Evolutionary conservation across 1,140 invertebrate genomes (phyloP).

Genomic region (Cecropterus lyciades): DNA sequence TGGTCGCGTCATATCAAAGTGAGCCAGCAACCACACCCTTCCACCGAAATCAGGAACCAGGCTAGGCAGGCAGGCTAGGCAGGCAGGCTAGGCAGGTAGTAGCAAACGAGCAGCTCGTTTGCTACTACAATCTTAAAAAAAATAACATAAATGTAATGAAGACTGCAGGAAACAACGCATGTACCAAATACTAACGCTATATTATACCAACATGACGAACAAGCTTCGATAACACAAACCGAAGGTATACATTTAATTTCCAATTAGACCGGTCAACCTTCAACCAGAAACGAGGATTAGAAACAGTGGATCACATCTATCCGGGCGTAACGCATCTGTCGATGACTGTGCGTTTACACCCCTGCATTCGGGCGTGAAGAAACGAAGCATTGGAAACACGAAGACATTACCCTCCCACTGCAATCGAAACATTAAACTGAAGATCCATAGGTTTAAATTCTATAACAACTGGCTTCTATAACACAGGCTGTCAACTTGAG

Average conservation of each 20-base stretch:
- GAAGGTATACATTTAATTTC: conserved; percentile 30
- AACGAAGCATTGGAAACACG: conserved; percentile 54
- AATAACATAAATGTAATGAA: no score
- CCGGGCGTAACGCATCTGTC: conserved; percentile 63
- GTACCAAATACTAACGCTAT: no score
- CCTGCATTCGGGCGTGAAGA: conserved; percentile 60
- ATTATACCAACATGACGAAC: neutral
- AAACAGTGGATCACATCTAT: conserved; percentile 47
- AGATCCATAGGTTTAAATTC: conserved; percentile 3
- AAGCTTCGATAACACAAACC: neutral
- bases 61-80: no score
- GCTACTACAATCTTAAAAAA: no score
- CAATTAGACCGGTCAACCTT: conserved; percentile 34
- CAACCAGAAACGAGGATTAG: conserved; percentile 27
- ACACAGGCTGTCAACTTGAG: neutral
- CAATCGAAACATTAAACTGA: conserved; percentile 41
- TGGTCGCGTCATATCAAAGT: no score
- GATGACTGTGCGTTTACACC: conserved; percentile 62
- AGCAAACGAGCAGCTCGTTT: no score
- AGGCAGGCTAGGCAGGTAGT: no score
- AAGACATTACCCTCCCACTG: conserved; percentile 6
- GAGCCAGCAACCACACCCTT: no score
- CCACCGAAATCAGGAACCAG: no score
- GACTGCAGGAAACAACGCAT: no score
- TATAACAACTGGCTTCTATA: neutral